Base-by-base conservation (phyloP, 2,113 vertebrate species). In the Peromyscus leucopus region DNA sequence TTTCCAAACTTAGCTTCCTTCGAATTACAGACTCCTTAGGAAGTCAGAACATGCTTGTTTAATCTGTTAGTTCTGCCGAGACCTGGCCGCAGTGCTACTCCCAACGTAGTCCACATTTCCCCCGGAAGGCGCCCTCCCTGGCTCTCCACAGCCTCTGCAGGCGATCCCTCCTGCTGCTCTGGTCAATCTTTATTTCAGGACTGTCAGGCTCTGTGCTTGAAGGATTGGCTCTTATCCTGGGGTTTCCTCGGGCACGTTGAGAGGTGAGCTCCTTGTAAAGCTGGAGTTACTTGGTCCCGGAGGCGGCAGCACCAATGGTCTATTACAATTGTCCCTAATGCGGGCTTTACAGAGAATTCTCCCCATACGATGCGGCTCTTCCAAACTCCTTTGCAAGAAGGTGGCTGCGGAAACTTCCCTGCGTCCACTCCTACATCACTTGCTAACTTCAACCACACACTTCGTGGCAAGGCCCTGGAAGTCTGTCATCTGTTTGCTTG, bases 1-100 rank as follows among this genome's bases (percentile, higher is more conserved):
- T 89, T 93, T 87, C 69, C 67, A 65, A 91, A 94, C 46, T 86
- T 96, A 46, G 61, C 67, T 91, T 93, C 13, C 42, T 94, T 91
- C 94, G 94, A 96, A 92, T 87, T 87, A 59, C 17, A 94, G 82
- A 46, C 42, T 94, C 59, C 76, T 83, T 65, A 39, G 51, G 42
- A 92, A 91, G 86, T 87, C 65, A 71, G 39, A 75, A 75, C 28
- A 63, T 36, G 57, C 46, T 74, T 57, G 33, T 87, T 90, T 74
- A 33, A 72, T 78, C 76, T 33, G 5, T 55, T 33, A 57, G 3
- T 8, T 15, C 31, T 46, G 84, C n/a, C 24, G 48, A 89, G n/a
- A 55, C 55, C 59, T 79, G n/a, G 39, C 59, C 21, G 16, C 1
- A 5, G 12, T 4, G 7, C 5, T 31, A 21, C 24, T 74, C 10